phyloP scores from a whole-genome alignment of 2,113 vertebrate genomes.

The Opisthocomus hoazin region DNA sequence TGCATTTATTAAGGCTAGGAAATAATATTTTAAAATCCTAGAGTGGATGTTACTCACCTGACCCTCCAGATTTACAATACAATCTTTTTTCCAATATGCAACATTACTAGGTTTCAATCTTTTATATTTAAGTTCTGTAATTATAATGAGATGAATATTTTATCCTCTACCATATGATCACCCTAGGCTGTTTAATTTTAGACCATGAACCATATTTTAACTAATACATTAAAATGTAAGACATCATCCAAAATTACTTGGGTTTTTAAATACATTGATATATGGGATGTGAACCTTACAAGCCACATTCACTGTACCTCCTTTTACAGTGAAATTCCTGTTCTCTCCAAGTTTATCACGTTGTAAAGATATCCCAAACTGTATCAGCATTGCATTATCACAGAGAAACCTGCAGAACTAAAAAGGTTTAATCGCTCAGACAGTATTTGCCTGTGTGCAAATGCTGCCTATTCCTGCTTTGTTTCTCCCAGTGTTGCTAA shows the following conservation, averaged over 20 bases:
- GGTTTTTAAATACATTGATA: constrained; percentile 19
- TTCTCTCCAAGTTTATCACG: background rate
- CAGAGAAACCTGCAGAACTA: background rate
- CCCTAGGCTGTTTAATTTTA: constrained; percentile 66
- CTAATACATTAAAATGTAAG: constrained; percentile 60
- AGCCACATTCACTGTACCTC: background rate
- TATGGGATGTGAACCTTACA: background rate
- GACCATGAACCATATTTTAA: constrained; percentile 56
- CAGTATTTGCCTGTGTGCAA: background rate
- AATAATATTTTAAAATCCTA: background rate
- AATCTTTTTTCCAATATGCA: constrained; percentile 3
- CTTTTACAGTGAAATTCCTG: background rate
- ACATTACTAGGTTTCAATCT: background rate
- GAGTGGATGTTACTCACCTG: background rate
- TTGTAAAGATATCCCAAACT: background rate
- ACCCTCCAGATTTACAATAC: background rate
- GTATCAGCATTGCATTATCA: background rate
- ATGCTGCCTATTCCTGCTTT: background rate
- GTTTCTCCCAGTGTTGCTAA: background rate
- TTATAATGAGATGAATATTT: constrained; percentile 74
- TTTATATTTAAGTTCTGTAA: constrained; percentile 60
- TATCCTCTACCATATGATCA: constrained; percentile 67
- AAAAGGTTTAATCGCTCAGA: background rate
- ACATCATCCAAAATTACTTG: constrained; percentile 52
- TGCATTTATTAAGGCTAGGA: background rate